Conservation (phyloP, 2,113 vertebrate genomes). For the Zosterops japonicus region DNA sequence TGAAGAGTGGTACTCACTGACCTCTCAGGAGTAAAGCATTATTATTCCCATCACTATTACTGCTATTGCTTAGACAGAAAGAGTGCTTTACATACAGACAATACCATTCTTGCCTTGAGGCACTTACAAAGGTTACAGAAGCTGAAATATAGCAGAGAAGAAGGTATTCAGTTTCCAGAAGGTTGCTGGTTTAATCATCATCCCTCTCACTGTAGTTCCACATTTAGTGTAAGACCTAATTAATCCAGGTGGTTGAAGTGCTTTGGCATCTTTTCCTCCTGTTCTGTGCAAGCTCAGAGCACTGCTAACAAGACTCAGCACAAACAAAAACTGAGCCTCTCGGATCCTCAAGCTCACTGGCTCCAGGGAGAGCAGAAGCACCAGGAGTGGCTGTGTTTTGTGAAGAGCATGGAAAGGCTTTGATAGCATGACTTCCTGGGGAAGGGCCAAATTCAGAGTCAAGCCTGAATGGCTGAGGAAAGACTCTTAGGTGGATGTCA, state of each 20-base stretch:
- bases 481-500: neutral
- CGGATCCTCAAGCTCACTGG: neutral
- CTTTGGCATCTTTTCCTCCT: neutral
- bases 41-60: neutral
- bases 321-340: neutral
- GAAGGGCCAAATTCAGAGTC: neutral
- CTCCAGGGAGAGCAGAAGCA: neutral
- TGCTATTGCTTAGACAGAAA: neutral
- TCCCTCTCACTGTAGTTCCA: neutral
- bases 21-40: neutral
- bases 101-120: neutral
- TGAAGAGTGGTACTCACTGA: neutral
- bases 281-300: neutral
- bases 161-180: neutral
- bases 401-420: neutral
- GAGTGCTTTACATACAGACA: neutral
- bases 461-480: neutral
- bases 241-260: slow-evolving; percentile 25
- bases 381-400: neutral
- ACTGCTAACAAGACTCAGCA: neutral
- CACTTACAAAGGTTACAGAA: neutral
- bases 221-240: neutral
- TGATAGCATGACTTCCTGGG: neutral
- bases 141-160: neutral
- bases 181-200: slow-evolving; percentile 28